Base-by-base conservation (phyloP, 23 tunicate genomes). In the Aplidium turbinatum region DNA sequence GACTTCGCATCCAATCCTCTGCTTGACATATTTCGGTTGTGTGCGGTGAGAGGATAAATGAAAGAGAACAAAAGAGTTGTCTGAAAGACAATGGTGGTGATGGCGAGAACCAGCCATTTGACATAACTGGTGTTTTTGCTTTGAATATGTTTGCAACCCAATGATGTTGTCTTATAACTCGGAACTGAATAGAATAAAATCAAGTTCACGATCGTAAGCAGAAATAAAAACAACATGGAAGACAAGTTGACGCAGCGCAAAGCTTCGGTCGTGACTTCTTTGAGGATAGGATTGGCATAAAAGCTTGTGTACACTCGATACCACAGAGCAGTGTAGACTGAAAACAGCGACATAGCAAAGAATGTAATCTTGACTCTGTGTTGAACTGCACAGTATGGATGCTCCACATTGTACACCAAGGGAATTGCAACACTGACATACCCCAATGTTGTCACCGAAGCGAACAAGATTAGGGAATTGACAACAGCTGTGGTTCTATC, bases 261-360 rank as follows among this genome's bases (percentile, higher is more conserved):
- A 40, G 31, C 27, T 46, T 26, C 20, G 57, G 56, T 39, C 0
- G 56, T 38, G 50, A 32, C 45, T 26, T 68, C 26, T 34, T 68
- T 68, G 40, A 35, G 16, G 31, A 39, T 39, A 26, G 47, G 19
- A 4, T 68, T 33, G 33, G 30, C 23, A 31, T 68, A 68, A 38
- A 68, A 68, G 2, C 30, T 56, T 11, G 74, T 39, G 19, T 35
- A 42, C 1, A 68, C 39, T 33, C 74, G 55, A 33, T 25, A 38
- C 74, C 74, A 68, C 22, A 68, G 56, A 2, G 74, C 47, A 11
- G 26, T 23, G 31, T 68, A 68, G 1, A 42, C 74, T 19, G 30
- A 68, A 19, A 68, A 26, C 2, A 42, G 40, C 2, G 52, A 40
- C 31, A 68, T 32, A 2, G 35, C 74, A 38, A 25, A 68, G 34